Base-by-base conservation (phyloP, 1,140 invertebrate species). In the Hylaeus volcanicus region DNA sequence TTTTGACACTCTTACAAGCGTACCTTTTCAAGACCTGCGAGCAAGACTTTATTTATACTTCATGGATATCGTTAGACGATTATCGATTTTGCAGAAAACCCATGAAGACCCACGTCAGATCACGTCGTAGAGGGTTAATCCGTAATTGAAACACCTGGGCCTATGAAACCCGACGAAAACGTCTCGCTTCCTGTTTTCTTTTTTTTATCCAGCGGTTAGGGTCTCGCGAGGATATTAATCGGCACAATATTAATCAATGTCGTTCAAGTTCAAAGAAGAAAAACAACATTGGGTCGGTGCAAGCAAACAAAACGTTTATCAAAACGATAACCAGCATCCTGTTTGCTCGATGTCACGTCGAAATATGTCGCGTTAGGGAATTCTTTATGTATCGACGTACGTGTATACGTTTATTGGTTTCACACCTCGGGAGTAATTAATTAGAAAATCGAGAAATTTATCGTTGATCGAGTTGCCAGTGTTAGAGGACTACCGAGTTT, bases 271-370 rank as follows among this genome's bases (percentile, higher is more conserved):
- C 51, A 51, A 51, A 9, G 51, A 51, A 51, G 45, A 5, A 51
- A 0, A 51, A 9, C 8, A 51, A 51, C 9, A 8, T 11, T 11
- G 2, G 2, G 51, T 51, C 51, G 9, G 39, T 69, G 60, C 58
- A 68, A 37, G 43, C n/a, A n/a, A 60, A 56, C 43, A 53, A 69
- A 55, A 63, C 43, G 39, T 65, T 64, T 71, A 63, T 66, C 83
- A 63, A 64, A 37, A 56, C 60, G 14, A 86, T 87, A 87, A 71
- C 65, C 55, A 55, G 26, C 73, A 79, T 86, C 85, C 85, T 85
- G 85, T 80, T 79, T 76, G 68, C 73, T 68, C 74, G 73, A 70
- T 74, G 64, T 51, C 72, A 61, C 74, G 66, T 70, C 43, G 2
- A 56, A 72, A 64, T 73, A 73, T 64, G 69, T 74, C 70, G 26